Conservation (phyloP, 2,888 invertebrate species). For the Drosophila multiciliata region DNA sequence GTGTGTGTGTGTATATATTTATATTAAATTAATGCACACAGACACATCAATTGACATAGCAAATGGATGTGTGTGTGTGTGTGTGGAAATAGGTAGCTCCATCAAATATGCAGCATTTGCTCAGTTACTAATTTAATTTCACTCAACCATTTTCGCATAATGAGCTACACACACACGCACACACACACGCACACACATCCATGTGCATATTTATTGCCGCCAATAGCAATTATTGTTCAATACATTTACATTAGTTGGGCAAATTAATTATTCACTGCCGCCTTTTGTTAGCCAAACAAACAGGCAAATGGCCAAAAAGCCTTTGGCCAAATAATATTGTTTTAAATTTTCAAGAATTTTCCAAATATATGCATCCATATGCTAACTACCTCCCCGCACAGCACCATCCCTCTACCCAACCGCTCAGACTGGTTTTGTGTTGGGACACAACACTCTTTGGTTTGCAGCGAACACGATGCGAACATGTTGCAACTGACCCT, state of each 20-base stretch:
- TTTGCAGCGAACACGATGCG: conserved; percentile 23
- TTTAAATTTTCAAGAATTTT: conserved; percentile 34
- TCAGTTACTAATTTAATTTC: conserved; percentile 74
- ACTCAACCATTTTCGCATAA: conserved; percentile 49
- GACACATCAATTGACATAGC: conserved; percentile 29
- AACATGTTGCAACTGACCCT: conserved; percentile 40
- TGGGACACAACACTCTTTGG: conserved; percentile 6
- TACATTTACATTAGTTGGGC: conserved; percentile 30
- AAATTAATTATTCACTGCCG: conserved; percentile 38
- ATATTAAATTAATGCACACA: conserved; percentile 69
- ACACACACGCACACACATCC: background rate
- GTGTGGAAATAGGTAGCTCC: conserved; percentile 20
- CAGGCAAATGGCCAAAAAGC: conserved; percentile 27
- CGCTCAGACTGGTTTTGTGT: background rate
- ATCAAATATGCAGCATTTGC: conserved; percentile 78
- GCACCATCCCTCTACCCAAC: too few relatives aligned
- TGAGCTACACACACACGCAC: conserved; percentile 15
- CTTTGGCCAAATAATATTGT: conserved; percentile 30
- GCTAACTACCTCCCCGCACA: background rate
- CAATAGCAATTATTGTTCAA: conserved; percentile 40
- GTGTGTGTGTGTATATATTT: conserved; percentile 55
- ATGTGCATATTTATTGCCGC: background rate
- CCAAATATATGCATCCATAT: conserved; percentile 7
- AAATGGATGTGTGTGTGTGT: background rate
- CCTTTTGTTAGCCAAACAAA: conserved; percentile 7